Conservation (phyloP, 2,113 vertebrate genomes). For the Notarius quadriscutis region DNA sequence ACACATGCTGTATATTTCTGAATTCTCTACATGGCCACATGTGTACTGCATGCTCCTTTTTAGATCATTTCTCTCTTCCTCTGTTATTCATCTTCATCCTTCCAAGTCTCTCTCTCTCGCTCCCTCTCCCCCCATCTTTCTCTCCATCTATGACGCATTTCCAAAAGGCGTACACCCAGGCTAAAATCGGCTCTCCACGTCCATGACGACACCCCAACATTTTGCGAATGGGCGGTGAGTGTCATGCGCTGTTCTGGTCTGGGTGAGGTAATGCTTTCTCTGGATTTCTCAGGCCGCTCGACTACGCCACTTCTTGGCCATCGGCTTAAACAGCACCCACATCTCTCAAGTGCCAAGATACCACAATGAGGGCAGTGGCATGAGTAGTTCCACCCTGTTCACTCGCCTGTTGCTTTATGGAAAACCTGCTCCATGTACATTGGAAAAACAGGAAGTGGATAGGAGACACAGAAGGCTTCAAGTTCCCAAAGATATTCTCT, state of each 20-base stretch:
- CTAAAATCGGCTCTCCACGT: conserved; percentile 60
- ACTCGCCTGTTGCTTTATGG: conserved; percentile 37
- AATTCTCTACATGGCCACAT: background rate
- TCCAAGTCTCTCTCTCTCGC: background rate
- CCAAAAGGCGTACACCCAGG: conserved; percentile 54
- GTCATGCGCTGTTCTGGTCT: conserved; percentile 54
- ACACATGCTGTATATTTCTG: background rate
- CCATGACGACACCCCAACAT: conserved; percentile 64
- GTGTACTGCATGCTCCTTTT: background rate
- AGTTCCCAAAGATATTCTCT: background rate
- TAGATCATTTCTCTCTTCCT: background rate
- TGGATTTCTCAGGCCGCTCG: conserved; percentile 49
- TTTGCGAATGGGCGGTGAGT: conserved; percentile 58
- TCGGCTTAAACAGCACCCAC: conserved; percentile 45
- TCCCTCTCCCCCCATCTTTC: conserved; percentile 9
- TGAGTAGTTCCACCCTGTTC: conserved; percentile 36
- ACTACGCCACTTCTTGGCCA: conserved; percentile 53
- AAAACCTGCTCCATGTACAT: conserved; percentile 14
- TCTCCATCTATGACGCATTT: conserved; percentile 8
- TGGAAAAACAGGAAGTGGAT: background rate
- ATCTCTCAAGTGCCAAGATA: conserved; percentile 34
- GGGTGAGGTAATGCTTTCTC: conserved; percentile 67
- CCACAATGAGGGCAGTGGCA: conserved; percentile 39
- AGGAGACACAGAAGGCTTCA: background rate
- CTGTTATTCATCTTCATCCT: background rate